These are phyloP conservation scores for Pachyuromys duprasi DNA, from an alignment of 2,797 vertebrate genomes.

Conservation along the genomic window DNA sequence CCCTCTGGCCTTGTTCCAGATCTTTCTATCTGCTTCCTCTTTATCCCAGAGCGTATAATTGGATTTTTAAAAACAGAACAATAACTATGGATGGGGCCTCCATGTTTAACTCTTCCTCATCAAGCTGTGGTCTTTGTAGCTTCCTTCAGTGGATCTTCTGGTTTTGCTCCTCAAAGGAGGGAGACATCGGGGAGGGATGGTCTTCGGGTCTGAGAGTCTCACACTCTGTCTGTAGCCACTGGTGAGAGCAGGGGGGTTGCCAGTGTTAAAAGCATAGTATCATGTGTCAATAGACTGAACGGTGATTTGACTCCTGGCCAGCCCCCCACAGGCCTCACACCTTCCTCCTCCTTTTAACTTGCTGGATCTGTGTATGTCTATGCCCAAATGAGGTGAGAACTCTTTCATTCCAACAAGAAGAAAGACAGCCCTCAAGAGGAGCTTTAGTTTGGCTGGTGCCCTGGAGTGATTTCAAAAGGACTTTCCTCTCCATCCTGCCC, in stretches of 20 bases:
- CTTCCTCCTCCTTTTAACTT: slow-evolving; percentile 44
- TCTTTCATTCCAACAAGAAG: slow-evolving; percentile 72
- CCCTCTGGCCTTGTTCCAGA: background rate
- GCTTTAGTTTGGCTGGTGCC: slow-evolving; percentile 61
- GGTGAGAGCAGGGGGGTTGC: background rate
- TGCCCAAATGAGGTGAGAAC: slow-evolving; percentile 75
- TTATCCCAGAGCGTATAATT: background rate
- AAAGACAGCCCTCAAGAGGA: slow-evolving; percentile 67
- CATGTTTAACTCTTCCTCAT: background rate
- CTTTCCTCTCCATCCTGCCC: slow-evolving; percentile 42
- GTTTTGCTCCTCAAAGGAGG: background rate
- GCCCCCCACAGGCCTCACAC: slow-evolving; percentile 10
- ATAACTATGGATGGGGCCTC: background rate
- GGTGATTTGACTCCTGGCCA: slow-evolving; percentile 57
- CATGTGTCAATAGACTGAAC: background rate
- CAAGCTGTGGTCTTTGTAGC: background rate
- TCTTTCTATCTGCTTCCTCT: too few relatives aligned
- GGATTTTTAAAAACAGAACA: background rate
- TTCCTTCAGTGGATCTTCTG: background rate
- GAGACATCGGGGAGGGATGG: rapidly evolving
- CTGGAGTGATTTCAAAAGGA: slow-evolving; percentile 29
- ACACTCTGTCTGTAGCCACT: background rate
- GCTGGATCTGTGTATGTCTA: slow-evolving; percentile 63
- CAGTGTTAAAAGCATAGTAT: background rate
- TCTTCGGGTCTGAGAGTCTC: rapidly evolving